Conservation (phyloP, 2,888 invertebrate genomes). For the Leptinotarsa peninsularis region DNA sequence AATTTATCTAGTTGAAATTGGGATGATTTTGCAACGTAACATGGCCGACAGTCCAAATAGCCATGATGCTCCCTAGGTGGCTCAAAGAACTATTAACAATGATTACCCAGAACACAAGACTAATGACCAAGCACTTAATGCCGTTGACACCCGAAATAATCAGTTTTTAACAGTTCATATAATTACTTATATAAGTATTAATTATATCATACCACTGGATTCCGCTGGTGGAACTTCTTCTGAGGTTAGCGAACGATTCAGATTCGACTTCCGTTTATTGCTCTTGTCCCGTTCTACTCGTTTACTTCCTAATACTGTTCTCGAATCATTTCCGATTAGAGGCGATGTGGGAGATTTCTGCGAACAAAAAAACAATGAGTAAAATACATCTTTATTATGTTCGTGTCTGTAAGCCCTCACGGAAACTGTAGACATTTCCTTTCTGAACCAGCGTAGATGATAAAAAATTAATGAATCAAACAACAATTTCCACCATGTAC, state of each 20-base stretch:
- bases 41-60: too few species aligned
- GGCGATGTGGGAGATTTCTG: constrained; percentile 47
- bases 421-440: background rate
- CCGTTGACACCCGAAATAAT: too few species aligned
- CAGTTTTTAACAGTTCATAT: too few species aligned
- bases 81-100: too few species aligned
- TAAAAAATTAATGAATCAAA: background rate
- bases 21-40: too few species aligned
- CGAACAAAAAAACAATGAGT: constrained; percentile 29
- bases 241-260: constrained; percentile 70
- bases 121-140: too few species aligned
- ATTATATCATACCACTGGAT: constrained; percentile 52
- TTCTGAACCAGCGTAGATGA: background rate
- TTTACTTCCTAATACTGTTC: constrained; percentile 31
- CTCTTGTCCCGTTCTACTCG: constrained; percentile 72
- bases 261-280: constrained; percentile 75
- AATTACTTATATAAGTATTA: too few species aligned
- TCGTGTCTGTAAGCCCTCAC: background rate
- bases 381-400: background rate
- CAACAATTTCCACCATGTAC: too few species aligned
- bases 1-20: too few species aligned
- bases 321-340: constrained; percentile 34
- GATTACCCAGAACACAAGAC: too few species aligned
- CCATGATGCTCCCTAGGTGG: too few species aligned
- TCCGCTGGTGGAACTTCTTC: constrained; percentile 64